These are phyloP conservation scores for Neocrepidodera transversa DNA, from an alignment of 2,888 invertebrate genomes.

Conservation along the genomic window DNA sequence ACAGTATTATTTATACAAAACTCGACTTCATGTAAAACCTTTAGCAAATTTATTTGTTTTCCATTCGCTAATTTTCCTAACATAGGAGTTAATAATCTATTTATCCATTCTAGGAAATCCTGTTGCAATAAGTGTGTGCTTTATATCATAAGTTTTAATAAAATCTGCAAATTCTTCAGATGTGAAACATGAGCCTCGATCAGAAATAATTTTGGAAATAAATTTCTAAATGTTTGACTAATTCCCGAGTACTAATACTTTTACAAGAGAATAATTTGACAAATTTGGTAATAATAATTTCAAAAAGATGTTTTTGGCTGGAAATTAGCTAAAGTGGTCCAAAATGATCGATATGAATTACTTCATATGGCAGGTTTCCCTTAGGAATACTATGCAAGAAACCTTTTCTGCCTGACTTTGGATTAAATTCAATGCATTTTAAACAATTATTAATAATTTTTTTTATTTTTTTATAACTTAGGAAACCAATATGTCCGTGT, in stretches of 20 bases:
- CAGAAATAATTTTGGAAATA: conserved; percentile 27
- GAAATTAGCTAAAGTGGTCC: conserved; percentile 5
- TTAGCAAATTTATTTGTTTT: conserved; percentile 19
- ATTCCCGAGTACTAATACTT: conserved; percentile 12
- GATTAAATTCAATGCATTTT: conserved; percentile 21
- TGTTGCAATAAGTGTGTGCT: conserved; percentile 35
- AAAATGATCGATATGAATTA: conserved; percentile 18
- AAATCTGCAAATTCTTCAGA: conserved; percentile 31
- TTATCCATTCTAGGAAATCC: conserved; percentile 32
- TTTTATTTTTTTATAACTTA: conserved; percentile 42
- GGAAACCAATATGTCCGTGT: conserved; percentile 49
- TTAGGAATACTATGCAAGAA: conserved; percentile 15
- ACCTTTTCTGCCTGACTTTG: conserved; percentile 27
- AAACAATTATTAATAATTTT: conserved; percentile 30
- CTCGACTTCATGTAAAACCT: conserved; percentile 36
- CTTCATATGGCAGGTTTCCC: conserved; percentile 10
- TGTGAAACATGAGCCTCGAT: conserved; percentile 37
- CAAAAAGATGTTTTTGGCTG: conserved; percentile 19
- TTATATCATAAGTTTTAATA: conserved; percentile 20
- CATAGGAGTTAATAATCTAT: conserved; percentile 34
- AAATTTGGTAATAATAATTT: conserved; percentile 17
- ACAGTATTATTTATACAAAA: conserved; percentile 43
- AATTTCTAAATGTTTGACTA: conserved; percentile 10
- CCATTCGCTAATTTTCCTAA: conserved; percentile 27
- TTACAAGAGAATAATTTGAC: conserved; percentile 17